phyloP scores from a whole-genome alignment of 2,797 vertebrate genomes.

The Halcyon smyrnensis region DNA sequence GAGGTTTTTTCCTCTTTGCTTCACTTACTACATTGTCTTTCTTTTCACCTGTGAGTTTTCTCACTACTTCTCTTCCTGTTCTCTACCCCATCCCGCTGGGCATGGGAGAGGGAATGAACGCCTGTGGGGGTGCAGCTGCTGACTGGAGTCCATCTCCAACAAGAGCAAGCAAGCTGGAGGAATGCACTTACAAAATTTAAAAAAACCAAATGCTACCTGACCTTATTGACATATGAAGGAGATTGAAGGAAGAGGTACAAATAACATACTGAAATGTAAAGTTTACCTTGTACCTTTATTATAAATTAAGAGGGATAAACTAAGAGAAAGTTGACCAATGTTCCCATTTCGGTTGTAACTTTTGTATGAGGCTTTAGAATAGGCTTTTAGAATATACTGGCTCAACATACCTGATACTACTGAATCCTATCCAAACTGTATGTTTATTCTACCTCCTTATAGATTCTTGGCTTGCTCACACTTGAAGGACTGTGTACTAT shows the following conservation, averaged over 20 bases:
- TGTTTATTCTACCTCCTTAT: background rate
- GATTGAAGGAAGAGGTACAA: background rate
- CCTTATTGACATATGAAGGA: background rate
- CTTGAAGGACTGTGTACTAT: background rate
- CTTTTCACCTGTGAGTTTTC: background rate
- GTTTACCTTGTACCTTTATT: background rate
- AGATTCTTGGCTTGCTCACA: background rate
- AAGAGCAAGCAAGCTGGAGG: background rate
- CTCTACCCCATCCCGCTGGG: too few relatives aligned
- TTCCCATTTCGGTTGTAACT: rapidly evolving
- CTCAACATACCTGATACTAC: background rate
- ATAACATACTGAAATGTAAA: background rate
- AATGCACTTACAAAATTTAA: background rate
- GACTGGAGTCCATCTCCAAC: background rate
- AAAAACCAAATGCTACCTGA: background rate
- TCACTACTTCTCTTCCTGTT: background rate
- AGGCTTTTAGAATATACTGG: background rate
- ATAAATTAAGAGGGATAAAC: background rate
- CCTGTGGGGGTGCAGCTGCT: background rate
- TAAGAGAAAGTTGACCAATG: background rate
- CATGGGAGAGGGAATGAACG: background rate
- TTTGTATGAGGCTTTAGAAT: background rate
- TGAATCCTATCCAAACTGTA: background rate
- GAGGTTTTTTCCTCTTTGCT: background rate
- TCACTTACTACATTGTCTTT: background rate